A percentile compares a stretch with the other conserved stretches of the same genome.
Evolutionary conservation across 2,888 invertebrate genomes (phyloP).

Genomic region (Apotomis turbidana): DNA sequence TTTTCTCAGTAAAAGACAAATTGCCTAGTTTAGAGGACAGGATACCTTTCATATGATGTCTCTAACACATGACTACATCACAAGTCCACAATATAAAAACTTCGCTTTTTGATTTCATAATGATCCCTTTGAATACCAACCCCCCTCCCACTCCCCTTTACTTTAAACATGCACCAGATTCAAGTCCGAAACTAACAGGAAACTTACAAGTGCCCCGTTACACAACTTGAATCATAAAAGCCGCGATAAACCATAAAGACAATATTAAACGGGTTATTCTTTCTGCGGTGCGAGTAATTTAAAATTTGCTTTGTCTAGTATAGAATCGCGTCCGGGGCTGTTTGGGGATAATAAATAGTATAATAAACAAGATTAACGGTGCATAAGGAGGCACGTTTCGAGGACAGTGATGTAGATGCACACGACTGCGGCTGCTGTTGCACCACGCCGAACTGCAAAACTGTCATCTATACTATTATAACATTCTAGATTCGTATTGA

Average conservation of each 20-base stretch:
- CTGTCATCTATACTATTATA: too few relatives aligned
- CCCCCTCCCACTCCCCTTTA: too few relatives aligned
- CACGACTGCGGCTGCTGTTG: constrained; percentile 52
- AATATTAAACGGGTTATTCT: constrained; percentile 45
- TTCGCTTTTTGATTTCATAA: too few relatives aligned
- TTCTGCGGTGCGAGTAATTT: constrained; percentile 51
- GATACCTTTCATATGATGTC: too few relatives aligned
- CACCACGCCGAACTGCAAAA: constrained; percentile 52
- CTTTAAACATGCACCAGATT: too few relatives aligned
- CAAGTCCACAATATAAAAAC: too few relatives aligned
- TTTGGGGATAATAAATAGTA: constrained; percentile 75
- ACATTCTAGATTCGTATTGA: too few relatives aligned
- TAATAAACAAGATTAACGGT: constrained; percentile 82
- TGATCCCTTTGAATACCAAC: too few relatives aligned
- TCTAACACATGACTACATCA: too few relatives aligned
- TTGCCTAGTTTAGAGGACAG: too few relatives aligned
- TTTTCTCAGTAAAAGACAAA: too few relatives aligned
- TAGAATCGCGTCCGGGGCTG: constrained; percentile 54
- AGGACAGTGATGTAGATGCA: constrained; percentile 76
- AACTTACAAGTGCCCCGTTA: constrained; percentile 5
- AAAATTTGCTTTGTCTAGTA: constrained; percentile 60
- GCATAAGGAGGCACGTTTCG: constrained; percentile 79
- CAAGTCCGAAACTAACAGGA: neutral
- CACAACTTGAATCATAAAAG: constrained; percentile 31
- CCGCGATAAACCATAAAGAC: constrained; percentile 37